These are phyloP conservation scores for Salarias fasciatus DNA, from an alignment of 2,797 vertebrate species.

Conservation along the genomic window DNA sequence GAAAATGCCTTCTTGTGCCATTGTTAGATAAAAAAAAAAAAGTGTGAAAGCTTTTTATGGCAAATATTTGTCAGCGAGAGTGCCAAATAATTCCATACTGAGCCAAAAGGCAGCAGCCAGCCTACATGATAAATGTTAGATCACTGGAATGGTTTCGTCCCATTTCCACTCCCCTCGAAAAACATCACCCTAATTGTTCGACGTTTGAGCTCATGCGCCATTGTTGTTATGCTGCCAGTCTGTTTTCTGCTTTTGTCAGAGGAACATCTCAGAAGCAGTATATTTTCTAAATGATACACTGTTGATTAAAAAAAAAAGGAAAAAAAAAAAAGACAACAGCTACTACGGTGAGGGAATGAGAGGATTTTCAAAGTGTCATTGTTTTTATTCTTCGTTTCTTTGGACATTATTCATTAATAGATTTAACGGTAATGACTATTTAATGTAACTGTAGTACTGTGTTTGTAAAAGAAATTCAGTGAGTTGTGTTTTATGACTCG, in stretches of 20 bases:
- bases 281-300: conserved; percentile 81
- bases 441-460: conserved; percentile 87
- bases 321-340: conserved; percentile 63
- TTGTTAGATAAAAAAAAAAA: conserved; percentile 30
- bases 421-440: conserved; percentile 86
- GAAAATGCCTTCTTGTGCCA: conserved; percentile 76
- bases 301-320: conserved; percentile 62
- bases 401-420: conserved; percentile 84
- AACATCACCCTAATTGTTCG: conserved; percentile 70
- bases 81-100: conserved; percentile 82
- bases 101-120: conserved; percentile 81
- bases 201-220: conserved; percentile 71
- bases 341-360: conserved; percentile 77
- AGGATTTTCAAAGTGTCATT: conserved; percentile 81
- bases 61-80: conserved; percentile 75
- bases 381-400: conserved; percentile 79
- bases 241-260: conserved; percentile 81
- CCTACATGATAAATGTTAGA: conserved; percentile 76
- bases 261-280: conserved; percentile 77
- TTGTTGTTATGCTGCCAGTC: conserved; percentile 85
- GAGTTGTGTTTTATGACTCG: conserved; percentile 89
- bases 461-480: conserved; percentile 87
- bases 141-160: conserved; percentile 69
- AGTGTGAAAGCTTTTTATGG: conserved; percentile 71
- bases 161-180: conserved; percentile 69